phyloP scores from a whole-genome alignment of 1,140 invertebrate genomes.

The Tetramorium parvispinum region DNA sequence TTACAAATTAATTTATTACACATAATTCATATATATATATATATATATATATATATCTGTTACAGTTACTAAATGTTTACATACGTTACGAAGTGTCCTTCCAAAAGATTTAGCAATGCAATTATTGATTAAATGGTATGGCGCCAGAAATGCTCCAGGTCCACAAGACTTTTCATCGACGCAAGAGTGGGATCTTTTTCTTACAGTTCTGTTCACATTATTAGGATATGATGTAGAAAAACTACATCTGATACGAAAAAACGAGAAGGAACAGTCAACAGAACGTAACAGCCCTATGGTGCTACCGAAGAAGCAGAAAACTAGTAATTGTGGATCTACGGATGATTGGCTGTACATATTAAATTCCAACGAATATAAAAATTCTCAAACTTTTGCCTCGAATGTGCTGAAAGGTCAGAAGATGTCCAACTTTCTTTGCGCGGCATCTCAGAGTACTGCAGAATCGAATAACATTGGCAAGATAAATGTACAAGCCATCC shows the following conservation, averaged over 20 bases:
- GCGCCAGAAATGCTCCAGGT: conserved; percentile 93
- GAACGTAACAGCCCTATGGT: conserved; percentile 80
- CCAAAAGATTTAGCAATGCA: conserved; percentile 91
- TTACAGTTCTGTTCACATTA: conserved; percentile 88
- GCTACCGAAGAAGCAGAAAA: conserved; percentile 85
- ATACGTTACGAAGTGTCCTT: conserved; percentile 90
- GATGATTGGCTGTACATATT: conserved; percentile 93
- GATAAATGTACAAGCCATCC: conserved; percentile 88
- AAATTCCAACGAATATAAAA: conserved; percentile 86
- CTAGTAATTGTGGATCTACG: conserved; percentile 86
- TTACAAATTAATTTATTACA: background rate
- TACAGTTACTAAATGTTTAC: conserved; percentile 89
- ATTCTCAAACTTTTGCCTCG: conserved; percentile 68
- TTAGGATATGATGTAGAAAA: conserved; percentile 92
- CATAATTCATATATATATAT: background rate
- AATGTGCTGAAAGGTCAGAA: conserved; percentile 76
- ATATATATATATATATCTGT: conserved; percentile 53
- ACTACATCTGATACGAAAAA: conserved; percentile 85
- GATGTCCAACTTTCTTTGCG: conserved; percentile 62
- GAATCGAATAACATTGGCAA: conserved; percentile 81
- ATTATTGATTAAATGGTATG: conserved; percentile 94
- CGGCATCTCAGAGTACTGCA: conserved; percentile 70
- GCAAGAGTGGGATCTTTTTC: conserved; percentile 94
- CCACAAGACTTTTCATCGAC: conserved; percentile 91
- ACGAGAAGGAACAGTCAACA: conserved; percentile 81